phyloP scores from a whole-genome alignment of 2,113 vertebrate genomes.

The Hydropotes inermis region DNA sequence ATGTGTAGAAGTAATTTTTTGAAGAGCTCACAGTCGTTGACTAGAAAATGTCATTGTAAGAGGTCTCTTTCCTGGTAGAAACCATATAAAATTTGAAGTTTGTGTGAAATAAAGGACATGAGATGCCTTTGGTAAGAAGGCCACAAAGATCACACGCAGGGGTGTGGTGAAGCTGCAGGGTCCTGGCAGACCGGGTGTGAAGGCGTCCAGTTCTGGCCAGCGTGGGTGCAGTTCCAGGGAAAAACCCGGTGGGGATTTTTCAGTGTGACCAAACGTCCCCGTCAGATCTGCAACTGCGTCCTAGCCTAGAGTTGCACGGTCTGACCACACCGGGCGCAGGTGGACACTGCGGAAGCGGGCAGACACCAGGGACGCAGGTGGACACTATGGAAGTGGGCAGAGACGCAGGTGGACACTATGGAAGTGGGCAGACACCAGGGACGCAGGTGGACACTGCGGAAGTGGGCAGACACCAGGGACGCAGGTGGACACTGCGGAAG shows the following conservation, averaged over 20 bases:
- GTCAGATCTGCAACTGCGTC: not conserved
- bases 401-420: too few species aligned
- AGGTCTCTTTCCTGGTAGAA: not conserved
- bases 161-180: not conserved
- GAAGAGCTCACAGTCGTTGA: not conserved
- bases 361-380: fast-evolving
- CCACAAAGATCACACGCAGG: fast-evolving
- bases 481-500: too few species aligned
- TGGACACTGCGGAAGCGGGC: fast-evolving
- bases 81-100: too few species aligned
- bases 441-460: fast-evolving
- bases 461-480: too few species aligned
- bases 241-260: not conserved
- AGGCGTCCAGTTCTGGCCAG: not conserved
- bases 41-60: not conserved
- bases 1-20: not conserved
- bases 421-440: too few species aligned
- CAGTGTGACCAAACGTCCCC: not conserved
- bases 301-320: fast-evolving
- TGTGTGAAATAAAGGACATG: not conserved
- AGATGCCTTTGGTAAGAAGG: not conserved
- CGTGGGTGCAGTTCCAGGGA: not conserved
- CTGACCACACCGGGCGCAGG: fast-evolving
- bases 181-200: not conserved
- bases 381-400: fast-evolving